These are phyloP conservation scores for Sanderia malayensis DNA, from an alignment of 30 jellyfish, hydroid and myxozoan genomes.

Conservation along the genomic window DNA sequence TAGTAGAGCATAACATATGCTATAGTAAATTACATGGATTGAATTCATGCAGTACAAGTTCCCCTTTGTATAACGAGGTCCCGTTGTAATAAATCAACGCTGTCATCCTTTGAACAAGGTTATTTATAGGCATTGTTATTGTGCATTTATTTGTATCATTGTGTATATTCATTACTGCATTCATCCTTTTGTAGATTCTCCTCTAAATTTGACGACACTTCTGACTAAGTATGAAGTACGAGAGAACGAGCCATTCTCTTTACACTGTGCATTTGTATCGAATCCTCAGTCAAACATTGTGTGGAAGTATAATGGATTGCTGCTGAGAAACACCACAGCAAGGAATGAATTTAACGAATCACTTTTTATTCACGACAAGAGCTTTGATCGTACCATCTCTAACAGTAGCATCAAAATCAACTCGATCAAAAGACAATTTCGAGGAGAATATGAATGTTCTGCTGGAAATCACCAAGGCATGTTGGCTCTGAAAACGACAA, in stretches of 20 bases:
- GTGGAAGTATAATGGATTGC: constrained; percentile 36
- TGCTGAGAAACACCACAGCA: not conserved
- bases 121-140: no score
- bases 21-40: no score
- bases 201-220: not conserved
- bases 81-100: no score
- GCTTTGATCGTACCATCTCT: constrained; percentile 26
- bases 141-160: no score
- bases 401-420: constrained; percentile 29
- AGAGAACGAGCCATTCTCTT: constrained; percentile 8
- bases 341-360: not conserved
- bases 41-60: no score
- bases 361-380: not conserved
- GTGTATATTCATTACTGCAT: no score
- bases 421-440: constrained; percentile 6
- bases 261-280: constrained; percentile 16
- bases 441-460: constrained; percentile 39
- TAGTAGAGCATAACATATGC: no score
- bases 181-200: constrained; percentile 27
- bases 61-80: no score
- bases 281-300: constrained; percentile 6
- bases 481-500: not conserved
- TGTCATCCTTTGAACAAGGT: no score
- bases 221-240: not conserved
- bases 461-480: constrained; percentile 51